phyloP scores from a whole-genome alignment of 2,113 vertebrate species.

The Paradoxurus hermaphroditus region DNA sequence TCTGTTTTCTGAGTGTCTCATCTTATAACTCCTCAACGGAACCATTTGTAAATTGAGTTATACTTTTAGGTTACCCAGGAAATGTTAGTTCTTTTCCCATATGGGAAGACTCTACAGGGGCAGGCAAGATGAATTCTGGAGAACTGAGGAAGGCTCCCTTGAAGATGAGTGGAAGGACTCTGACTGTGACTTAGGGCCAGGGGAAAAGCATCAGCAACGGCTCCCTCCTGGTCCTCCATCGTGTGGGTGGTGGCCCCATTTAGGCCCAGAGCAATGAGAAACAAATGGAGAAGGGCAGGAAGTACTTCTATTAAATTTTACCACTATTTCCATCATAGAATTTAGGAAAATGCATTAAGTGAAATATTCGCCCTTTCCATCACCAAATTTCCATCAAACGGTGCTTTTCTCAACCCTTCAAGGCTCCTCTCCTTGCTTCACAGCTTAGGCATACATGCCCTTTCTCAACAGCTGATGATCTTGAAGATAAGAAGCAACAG shows the following conservation, averaged over 20 bases:
- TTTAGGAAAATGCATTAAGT: not conserved
- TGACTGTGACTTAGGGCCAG: not conserved
- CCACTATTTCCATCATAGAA: not conserved
- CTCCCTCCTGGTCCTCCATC: not conserved
- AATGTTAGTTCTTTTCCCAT: slow-evolving; percentile 9
- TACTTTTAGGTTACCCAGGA: not conserved
- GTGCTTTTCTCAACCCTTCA: not conserved
- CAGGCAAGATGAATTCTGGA: not conserved
- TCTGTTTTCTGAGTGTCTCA: not conserved
- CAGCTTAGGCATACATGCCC: not conserved
- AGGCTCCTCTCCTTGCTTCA: not conserved
- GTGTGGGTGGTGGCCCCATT: not conserved
- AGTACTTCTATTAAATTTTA: not conserved
- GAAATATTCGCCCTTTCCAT: not conserved
- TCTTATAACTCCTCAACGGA: not conserved
- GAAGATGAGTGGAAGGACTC: not conserved
- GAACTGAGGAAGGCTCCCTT: not conserved
- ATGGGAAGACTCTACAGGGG: not conserved
- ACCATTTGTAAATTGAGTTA: not conserved
- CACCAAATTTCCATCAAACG: not conserved
- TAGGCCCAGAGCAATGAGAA: not conserved
- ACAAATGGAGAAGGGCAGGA: not conserved
- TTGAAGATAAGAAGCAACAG: not conserved
- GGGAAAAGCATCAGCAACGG: not conserved
- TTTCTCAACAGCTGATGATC: not conserved